Base-by-base conservation (phyloP, 1,140 invertebrate species). In the Macrosteles quadrilineatus region DNA sequence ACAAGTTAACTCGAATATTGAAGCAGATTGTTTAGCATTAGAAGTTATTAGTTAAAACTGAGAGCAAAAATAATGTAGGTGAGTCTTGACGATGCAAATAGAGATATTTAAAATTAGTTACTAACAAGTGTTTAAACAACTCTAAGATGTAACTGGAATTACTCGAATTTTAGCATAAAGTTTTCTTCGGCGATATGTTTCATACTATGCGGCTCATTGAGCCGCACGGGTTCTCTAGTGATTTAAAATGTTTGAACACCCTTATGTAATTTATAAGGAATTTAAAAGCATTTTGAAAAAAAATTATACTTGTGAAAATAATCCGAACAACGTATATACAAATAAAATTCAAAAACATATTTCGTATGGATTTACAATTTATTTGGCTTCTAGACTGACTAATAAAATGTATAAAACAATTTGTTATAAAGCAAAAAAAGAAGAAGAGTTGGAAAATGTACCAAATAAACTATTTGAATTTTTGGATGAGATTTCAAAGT, bases 321-420 rank as follows among this genome's bases (percentile, higher is more conserved):
- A 25, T 19, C 23, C 47, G 6, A n/a, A 53, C 3, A n/a, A n/a
- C 4, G 4, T 19, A 53, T 53, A 4, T 19, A 53, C 47, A 19
- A 53, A 4, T 9, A 53, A 53, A 53, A 53, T 19, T 9, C 4
- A 53, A 19, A 53, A 53, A 19, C 47, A 53, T 53, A 53, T 53
- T 53, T n/a, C 47, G n/a, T 53, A 53, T 53, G 47, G 47, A 25
- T 53, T 53, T 53, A 9, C 47, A 53, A 53, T 53, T 53, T 53
- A 6, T 3, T n/a, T 53, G 6, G 23, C 6, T 9, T 19, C n/a
- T 19, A 25, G n/a, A 19, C 4, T 19, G 3, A 53, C n/a, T 6
- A n/a, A 19, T 9, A 53, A 53, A 53, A 6, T 53, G 4, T 53
- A 53, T 53, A n/a, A 53, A 53, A 4, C 47, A 9, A 9, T 9